Evolutionary conservation across 2,797 vertebrate species (phyloP), one percentile per base, ranked within the genome.

Genomic region (Enteromius radiatus): DNA sequence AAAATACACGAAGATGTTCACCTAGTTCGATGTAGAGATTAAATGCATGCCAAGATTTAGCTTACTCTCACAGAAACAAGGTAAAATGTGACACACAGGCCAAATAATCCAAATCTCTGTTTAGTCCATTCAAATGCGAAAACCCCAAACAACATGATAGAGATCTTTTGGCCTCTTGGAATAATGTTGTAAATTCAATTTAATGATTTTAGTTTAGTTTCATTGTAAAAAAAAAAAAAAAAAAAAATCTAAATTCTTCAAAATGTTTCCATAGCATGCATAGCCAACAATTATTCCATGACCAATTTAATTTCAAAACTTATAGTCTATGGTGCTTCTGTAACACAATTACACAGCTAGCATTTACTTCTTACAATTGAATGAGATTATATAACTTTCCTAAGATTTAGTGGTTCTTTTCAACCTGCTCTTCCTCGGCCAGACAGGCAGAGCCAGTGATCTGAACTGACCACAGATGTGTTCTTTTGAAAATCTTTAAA

Each of bases 391-490:
- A 56, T 36, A 56, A 28, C 8, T 31, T 28, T 33, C 7, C 17
- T 3, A 1, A 49, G 64, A 78, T 33, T 31, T 78, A 65, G 76
- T 52, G 19, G 12, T 33, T 49, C 28, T 78, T 78, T 78, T 65
- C 33, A 38, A 75, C 33, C 49, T 75, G 73, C 8, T 26, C n/a
- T 56, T 75, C 12, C 19, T 78, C 38, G 0, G 28, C 59, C 76
- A 78, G 61, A 47, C 41, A 52, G 26, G 19, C 14, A 76, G 43
- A 52, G 61, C 28, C 76, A 67, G 31, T 19, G 41, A 47, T 52
- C 61, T 36, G 28, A 78, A 36, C 19, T 67, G 41, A 78, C 61
- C 59, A 52, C 76, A 78, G 43, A 28, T 79, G 63, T 68, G 23
- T 67, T 65, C 43, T 28, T 23, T 65, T 33, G 45, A 4, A 49